Evolutionary conservation across 2,113 vertebrate genomes (phyloP).

Genomic region (Machaerirhynchus nigripectus): DNA sequence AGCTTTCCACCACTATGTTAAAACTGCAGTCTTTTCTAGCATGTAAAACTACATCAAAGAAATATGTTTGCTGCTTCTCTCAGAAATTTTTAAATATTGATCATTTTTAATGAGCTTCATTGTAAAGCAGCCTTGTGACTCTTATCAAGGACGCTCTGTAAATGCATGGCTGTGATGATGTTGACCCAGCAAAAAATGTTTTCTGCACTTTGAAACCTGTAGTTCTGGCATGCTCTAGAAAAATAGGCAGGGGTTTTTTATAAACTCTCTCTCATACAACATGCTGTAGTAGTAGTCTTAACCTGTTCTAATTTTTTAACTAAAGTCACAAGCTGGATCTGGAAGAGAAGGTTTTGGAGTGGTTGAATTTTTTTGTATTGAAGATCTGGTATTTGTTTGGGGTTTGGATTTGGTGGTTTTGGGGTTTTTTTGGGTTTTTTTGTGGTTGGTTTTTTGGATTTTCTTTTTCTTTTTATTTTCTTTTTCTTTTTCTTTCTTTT

Average conservation of each 20-base stretch:
- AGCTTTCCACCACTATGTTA: neutral
- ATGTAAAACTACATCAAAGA: neutral
- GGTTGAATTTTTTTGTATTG: neutral
- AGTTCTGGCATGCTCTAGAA: neutral
- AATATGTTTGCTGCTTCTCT: neutral
- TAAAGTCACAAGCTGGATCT: neutral
- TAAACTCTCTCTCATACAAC: neutral
- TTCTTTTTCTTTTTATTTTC: too few relatives aligned
- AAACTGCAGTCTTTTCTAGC: neutral
- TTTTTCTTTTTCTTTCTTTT: too few relatives aligned
- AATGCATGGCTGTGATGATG: neutral
- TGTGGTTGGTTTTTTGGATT: too few relatives aligned
- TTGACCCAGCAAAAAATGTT: conserved; percentile 4
- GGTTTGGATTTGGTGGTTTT: neutral
- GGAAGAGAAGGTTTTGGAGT: neutral
- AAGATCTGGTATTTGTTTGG: neutral
- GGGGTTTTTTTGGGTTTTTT: neutral
- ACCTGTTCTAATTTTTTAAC: neutral
- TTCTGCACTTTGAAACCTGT: neutral
- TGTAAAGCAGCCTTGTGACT: neutral
- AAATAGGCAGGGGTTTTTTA: neutral
- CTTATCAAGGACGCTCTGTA: neutral
- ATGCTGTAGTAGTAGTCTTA: neutral
- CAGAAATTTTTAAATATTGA: neutral
- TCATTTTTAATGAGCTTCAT: conserved; percentile 10